Evolutionary conservation across 92 coral and sea anemone species (phyloP).

Genomic region (Desmophyllum pertusum): DNA sequence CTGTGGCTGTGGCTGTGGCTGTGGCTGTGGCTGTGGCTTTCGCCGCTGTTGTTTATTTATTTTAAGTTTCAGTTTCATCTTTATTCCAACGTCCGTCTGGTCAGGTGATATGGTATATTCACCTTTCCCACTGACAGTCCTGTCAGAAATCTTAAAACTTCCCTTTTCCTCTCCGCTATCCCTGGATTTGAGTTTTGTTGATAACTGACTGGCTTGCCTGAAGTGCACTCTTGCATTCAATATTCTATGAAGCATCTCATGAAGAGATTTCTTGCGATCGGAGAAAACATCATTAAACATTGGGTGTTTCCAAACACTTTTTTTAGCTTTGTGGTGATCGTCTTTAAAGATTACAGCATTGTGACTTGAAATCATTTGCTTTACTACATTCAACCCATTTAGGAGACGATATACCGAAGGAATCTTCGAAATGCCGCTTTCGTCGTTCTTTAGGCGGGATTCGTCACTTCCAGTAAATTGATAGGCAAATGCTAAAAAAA

Average conservation of each 20-base stretch:
- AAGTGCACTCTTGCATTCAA: neutral
- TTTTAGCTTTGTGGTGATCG: neutral
- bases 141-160: constrained; percentile 39
- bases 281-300: neutral
- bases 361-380: neutral
- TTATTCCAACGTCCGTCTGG: constrained; percentile 25
- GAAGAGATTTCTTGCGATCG: constrained; percentile 5
- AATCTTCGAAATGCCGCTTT: neutral
- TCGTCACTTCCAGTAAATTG: neutral
- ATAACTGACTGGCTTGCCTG: neutral
- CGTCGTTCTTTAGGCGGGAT: neutral
- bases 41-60: constrained; percentile 10
- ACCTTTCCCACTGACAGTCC: constrained; percentile 49
- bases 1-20: constrained; percentile 4
- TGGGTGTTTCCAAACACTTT: neutral
- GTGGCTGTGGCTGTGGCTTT: neutral
- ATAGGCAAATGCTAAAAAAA: neutral
- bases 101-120: constrained; percentile 38
- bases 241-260: neutral
- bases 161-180: constrained; percentile 27
- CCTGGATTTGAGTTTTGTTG: neutral
- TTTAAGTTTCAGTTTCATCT: constrained; percentile 28
- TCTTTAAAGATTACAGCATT: neutral
- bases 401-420: constrained; percentile 30
- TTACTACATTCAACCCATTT: constrained; percentile 11